Base-by-base conservation (phyloP, 2,797 vertebrate species). In the Percopsis omiscomaycus region DNA sequence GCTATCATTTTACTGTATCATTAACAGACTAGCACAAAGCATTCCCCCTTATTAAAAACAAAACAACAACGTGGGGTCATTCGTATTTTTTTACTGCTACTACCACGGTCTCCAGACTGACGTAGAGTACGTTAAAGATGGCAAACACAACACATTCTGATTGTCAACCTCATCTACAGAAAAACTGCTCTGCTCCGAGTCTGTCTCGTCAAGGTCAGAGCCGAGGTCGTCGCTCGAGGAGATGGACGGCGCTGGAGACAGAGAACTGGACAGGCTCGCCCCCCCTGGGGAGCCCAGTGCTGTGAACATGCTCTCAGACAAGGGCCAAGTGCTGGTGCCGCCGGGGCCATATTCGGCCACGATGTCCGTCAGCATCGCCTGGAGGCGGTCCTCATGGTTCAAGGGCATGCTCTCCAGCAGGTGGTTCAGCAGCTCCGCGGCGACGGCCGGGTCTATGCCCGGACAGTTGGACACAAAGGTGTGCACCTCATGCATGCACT, bases 401-500 rank as follows among this genome's bases (percentile, higher is more conserved):
- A 98, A 88, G 5, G 97, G 97, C 96, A 98, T 95, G 66, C 94
- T 94, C 82, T 97, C 94, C 71, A 98, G 90, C 67, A 98, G 93
- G 86, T 98, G 96, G 88, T 96, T 97, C 48, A 98, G 81, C 55
- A 98, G 93, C 88, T 96, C 94, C 0, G 95, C 94, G 0, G 94
- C 94, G 0, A 96, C 84, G 0, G 93, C 79, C 0, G 94, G 91
- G n/a, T 98, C 96, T n/a, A 98, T 94, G 3, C 93, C 95, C 0
- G 96, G 95, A 77, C 94, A 96, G 87, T 80, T 91, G 81, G 95
- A 98, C 79, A 98, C 94, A 75, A 98, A 99, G 0, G 94, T 97
- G 87, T 99, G 96, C 71, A 98, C 97, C 78, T 98, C 96, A 13
- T 98, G 96, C 97, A 98, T 98, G 74, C 96, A 98, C 82, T 98